A percentile compares a stretch with the other conserved stretches of the same genome.
Evolutionary conservation across 2,888 invertebrate genomes (phyloP).

Genomic region (Rhingia campestris): DNA sequence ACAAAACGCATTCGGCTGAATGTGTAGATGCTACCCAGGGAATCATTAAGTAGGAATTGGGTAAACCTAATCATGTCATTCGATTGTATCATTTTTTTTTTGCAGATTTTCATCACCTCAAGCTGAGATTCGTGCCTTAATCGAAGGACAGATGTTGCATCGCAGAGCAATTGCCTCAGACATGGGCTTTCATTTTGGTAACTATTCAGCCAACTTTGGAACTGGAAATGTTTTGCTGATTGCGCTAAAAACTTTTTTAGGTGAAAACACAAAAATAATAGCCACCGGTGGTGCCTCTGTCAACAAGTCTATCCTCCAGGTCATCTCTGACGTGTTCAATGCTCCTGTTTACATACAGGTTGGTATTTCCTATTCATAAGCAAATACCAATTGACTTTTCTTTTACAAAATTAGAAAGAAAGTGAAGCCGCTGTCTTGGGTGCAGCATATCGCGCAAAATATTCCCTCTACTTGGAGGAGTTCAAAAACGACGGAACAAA

Average conservation of each 20-base stretch:
- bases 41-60: constrained; percentile 78
- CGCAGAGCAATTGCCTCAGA: constrained; percentile 91
- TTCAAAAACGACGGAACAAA: constrained; percentile 23
- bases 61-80: neutral
- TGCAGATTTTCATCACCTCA: constrained; percentile 84
- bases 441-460: constrained; percentile 89
- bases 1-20: constrained; percentile 84
- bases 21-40: constrained; percentile 79
- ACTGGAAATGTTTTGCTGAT: neutral
- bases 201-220: neutral
- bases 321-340: constrained; percentile 95
- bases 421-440: constrained; percentile 94
- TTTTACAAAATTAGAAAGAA: constrained; percentile 85
- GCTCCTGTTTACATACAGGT: constrained; percentile 94
- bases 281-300: constrained; percentile 97
- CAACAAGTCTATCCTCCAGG: constrained; percentile 93
- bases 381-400: neutral
- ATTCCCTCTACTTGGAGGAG: constrained; percentile 82
- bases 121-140: constrained; percentile 93
- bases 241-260: constrained; percentile 21
- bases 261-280: constrained; percentile 88
- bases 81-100: constrained; percentile 1
- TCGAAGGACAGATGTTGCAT: constrained; percentile 96
- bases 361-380: constrained; percentile 73
- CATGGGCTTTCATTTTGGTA: constrained; percentile 90